Evolutionary conservation across 92 coral and sea anemone species (phyloP).

Genomic region (Blastomussa wellsi): DNA sequence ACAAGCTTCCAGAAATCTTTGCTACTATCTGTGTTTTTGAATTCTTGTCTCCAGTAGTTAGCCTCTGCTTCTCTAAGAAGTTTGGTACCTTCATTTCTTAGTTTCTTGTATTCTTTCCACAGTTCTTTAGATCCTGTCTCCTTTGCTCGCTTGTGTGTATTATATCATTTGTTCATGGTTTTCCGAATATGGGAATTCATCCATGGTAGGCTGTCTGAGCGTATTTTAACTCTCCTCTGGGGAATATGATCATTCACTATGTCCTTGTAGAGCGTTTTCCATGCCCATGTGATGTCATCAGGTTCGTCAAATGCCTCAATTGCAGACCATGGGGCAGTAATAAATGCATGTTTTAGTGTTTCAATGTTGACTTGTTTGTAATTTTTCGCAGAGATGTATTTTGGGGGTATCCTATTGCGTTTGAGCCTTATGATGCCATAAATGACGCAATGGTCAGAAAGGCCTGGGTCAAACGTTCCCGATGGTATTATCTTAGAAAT

Average conservation of each 20-base stretch:
- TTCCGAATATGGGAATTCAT: conserved; percentile 23
- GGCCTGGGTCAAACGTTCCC: too few species aligned
- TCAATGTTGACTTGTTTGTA: background rate
- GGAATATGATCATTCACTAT: conserved; percentile 22
- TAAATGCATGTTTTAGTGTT: conserved; percentile 32
- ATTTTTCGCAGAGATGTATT: conserved; percentile 2
- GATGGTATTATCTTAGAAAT: too few species aligned
- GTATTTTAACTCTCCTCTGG: background rate
- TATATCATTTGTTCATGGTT: conserved; percentile 33
- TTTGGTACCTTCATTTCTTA: conserved; percentile 47
- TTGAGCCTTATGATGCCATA: too few species aligned
- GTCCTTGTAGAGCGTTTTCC: conserved; percentile 41
- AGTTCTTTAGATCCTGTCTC: conserved; percentile 31
- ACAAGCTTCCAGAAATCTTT: conserved; percentile 69
- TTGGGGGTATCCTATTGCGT: too few species aligned
- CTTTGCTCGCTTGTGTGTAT: conserved; percentile 29
- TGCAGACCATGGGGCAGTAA: conserved; percentile 33
- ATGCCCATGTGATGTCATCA: conserved; percentile 26
- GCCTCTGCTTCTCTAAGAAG: conserved; percentile 54
- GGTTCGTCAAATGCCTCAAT: conserved; percentile 22
- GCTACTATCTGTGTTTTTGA: conserved; percentile 39
- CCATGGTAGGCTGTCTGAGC: conserved; percentile 34
- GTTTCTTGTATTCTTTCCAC: conserved; percentile 45
- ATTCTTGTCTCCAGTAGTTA: conserved; percentile 50
- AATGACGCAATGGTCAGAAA: too few species aligned